phyloP scores from a whole-genome alignment of 37 sponge, comb jelly and placozoan species.

The Spongilla lacustris region DNA sequence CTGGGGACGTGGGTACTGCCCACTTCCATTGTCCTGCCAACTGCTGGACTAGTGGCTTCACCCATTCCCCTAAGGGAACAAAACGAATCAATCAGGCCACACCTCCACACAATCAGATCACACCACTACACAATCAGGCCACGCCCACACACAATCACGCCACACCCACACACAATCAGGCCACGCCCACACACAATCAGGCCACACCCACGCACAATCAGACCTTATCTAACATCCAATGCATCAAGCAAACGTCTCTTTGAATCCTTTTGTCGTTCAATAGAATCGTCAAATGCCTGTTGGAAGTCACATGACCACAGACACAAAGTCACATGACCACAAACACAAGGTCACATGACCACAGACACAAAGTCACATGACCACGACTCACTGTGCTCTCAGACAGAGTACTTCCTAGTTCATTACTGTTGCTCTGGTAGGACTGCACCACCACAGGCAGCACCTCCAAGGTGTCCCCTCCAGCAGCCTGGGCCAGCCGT shows the following conservation, averaged over 20 bases:
- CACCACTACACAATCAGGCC: too few species aligned
- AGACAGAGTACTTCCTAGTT: constrained; percentile 31
- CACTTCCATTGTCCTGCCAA: not conserved
- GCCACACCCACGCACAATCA: too few species aligned
- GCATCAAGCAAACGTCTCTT: constrained; percentile 22
- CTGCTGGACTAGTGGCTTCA: constrained; percentile 38
- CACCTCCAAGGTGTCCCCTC: too few species aligned
- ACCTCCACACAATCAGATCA: too few species aligned
- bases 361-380: too few species aligned
- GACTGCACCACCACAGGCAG: too few species aligned
- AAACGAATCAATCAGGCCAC: too few species aligned
- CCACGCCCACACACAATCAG: not conserved
- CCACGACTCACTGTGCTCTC: constrained; percentile 8
- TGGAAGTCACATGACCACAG: too few species aligned
- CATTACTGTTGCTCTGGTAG: constrained; percentile 1
- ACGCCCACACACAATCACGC: too few species aligned
- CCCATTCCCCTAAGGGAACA: constrained; percentile 46
- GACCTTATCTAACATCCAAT: constrained; percentile 40
- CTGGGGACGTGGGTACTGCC: not conserved
- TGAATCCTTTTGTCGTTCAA: constrained; percentile 16
- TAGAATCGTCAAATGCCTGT: constrained; percentile 26
- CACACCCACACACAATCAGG: too few species aligned
- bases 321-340: too few species aligned
- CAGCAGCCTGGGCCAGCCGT: constrained; percentile 1
- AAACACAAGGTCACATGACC: too few species aligned